Percentiles rank a stretch among this genome's conserved stretches.
These are phyloP conservation scores for Eugnorisma glareosa DNA, from an alignment of 2,888 invertebrate genomes.

Conservation along the genomic window DNA sequence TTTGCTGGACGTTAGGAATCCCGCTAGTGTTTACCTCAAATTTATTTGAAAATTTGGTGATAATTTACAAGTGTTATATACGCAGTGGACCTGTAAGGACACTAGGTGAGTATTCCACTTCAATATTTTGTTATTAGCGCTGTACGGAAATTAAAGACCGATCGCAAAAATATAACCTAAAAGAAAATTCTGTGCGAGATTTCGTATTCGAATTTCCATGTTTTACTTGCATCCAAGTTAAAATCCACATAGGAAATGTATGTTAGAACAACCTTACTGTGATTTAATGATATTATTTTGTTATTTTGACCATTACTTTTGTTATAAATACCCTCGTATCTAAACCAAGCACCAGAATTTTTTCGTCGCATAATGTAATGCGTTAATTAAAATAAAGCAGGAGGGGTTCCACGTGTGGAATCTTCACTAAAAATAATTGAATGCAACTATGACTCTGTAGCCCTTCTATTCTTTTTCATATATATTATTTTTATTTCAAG, in stretches of 20 bases:
- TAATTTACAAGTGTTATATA: slow-evolving; percentile 86
- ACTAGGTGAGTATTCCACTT: slow-evolving; percentile 75
- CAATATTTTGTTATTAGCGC: slow-evolving; percentile 33
- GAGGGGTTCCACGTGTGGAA: slow-evolving; percentile 29
- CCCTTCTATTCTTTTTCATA: not conserved
- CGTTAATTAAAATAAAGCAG: slow-evolving; percentile 25
- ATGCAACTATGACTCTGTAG: not conserved
- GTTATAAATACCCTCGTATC: slow-evolving; percentile 60
- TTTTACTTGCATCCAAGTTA: slow-evolving; percentile 15
- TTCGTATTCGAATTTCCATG: slow-evolving; percentile 40
- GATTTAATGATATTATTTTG: not conserved
- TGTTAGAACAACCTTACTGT: not conserved
- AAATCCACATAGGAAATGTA: slow-evolving; percentile 1
- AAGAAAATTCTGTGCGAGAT: slow-evolving; percentile 57
- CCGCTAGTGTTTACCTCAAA: slow-evolving; percentile 85
- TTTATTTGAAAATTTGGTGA: slow-evolving; percentile 85
- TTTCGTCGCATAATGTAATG: slow-evolving; percentile 33
- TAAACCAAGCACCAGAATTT: slow-evolving; percentile 21
- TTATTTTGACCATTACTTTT: slow-evolving; percentile 42
- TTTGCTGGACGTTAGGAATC: slow-evolving; percentile 76
- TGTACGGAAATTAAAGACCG: slow-evolving; percentile 15
- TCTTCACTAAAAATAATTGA: slow-evolving; percentile 6
- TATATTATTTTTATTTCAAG: slow-evolving; percentile 41
- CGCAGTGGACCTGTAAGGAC: slow-evolving; percentile 72
- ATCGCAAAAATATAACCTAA: slow-evolving; percentile 70